Base-by-base conservation (phyloP, 2,113 vertebrate species). In the Cercopithecus mona region DNA sequence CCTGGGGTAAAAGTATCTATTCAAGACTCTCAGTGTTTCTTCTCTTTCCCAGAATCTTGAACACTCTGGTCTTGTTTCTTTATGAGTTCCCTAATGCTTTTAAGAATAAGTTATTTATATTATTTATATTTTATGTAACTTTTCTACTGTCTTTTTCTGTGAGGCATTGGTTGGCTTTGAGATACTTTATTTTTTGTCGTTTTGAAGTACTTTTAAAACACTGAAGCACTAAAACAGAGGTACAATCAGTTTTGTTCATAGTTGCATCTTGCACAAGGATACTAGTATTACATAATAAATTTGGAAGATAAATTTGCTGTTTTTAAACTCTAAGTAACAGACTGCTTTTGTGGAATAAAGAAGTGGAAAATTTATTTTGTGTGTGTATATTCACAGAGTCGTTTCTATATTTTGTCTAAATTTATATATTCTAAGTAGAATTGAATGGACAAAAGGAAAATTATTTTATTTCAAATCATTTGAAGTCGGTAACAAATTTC, bases 391-490 rank as follows among this genome's bases (percentile, higher is more conserved):
- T 43, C 38, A 80, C 88, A 45, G 8, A 61, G 45, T 45, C 5
- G 18, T 73, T 95, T 92, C 27, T 86, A 25, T 59, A 61, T 78
- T 73, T 6, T 7, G 45, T 48, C 12, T 92, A 81, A 81, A 84
- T 88, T 95, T 95, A 35, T 55, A 64, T 88, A 76, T 85, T 94
- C 38, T 23, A 70, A 83, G 18, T 94, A 52, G 18, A 84, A 88
- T 55, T 80, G 30, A 95, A 66, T 90, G 43, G 76, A 38, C 40
- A 88, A 88, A 52, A 96, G 23, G 66, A 88, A 96, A 79, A 73
- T 57, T 45, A 94, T 88, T 96, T 95, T 61, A 92, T 50, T 94
- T 20, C 57, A 76, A 92, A 95, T 50, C 32, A 84, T 68, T 83
- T 88, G 78, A 79, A 88, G 27, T 72, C 45, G 38, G 70, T 90